A percentile compares a stretch with the other conserved stretches of the same genome.
Conservation (phyloP, 2,888 invertebrate genomes). For the Chrysopilus asiliformis region DNA sequence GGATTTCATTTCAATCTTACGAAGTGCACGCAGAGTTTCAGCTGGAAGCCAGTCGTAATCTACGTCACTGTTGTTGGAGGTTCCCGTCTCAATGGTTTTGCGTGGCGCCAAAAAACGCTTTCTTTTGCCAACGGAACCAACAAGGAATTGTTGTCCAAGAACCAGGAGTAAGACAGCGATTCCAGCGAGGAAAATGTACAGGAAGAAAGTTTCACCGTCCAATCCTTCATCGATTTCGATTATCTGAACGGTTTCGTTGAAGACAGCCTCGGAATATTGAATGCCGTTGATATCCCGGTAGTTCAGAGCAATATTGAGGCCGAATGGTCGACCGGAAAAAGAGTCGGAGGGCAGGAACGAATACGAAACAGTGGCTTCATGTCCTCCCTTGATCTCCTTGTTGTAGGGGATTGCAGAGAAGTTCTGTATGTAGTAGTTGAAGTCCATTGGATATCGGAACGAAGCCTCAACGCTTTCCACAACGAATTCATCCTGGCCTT, state of each 20-base stretch:
- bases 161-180: constrained; percentile 77
- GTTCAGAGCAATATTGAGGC: constrained; percentile 81
- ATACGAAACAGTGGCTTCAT: constrained; percentile 91
- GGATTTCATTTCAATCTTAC: constrained; percentile 43
- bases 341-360: constrained; percentile 90
- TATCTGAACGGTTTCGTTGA: constrained; percentile 94
- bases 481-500: constrained; percentile 78
- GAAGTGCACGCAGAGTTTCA: constrained; percentile 69
- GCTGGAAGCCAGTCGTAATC: constrained; percentile 98
- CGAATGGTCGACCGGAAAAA: constrained; percentile 95
- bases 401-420: constrained; percentile 85
- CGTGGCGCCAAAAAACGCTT: constrained; percentile 39
- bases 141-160: constrained; percentile 74
- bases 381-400: constrained; percentile 73
- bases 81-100: constrained; percentile 78
- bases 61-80: constrained; percentile 75
- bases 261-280: constrained; percentile 71
- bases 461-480: constrained; percentile 93
- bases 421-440: constrained; percentile 95
- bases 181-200: constrained; percentile 89
- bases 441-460: constrained; percentile 98
- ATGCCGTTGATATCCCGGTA: constrained; percentile 66
- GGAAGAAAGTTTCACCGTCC: constrained; percentile 97
- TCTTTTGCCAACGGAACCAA: constrained; percentile 69
- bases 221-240: constrained; percentile 93